Evolutionary conservation across 2,797 vertebrate species (phyloP).

Genomic region (Ataeniobius toweri): DNA sequence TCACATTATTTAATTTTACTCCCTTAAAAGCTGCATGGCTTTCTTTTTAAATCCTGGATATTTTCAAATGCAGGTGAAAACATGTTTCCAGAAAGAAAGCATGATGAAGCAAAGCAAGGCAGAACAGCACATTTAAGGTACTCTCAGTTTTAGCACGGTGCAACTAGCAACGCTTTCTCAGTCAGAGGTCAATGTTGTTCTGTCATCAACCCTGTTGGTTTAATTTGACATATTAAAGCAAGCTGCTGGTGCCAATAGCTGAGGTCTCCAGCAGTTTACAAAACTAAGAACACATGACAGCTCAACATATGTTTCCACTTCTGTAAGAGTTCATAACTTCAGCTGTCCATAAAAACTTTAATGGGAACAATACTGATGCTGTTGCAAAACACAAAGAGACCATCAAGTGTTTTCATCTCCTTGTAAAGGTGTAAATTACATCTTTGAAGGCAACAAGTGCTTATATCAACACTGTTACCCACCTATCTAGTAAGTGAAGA

Average conservation of each 20-base stretch:
- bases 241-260: constrained; percentile 53
- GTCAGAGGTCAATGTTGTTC: constrained; percentile 55
- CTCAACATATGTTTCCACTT: constrained; percentile 54
- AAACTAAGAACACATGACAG: constrained; percentile 38
- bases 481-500: background rate
- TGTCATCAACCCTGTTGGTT: constrained; percentile 54
- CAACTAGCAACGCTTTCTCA: constrained; percentile 13
- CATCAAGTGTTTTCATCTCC: background rate
- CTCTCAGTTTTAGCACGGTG: background rate
- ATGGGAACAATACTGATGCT: constrained; percentile 42
- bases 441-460: background rate
- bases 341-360: constrained; percentile 60
- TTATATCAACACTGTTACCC: background rate
- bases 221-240: constrained; percentile 67
- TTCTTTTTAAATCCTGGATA: background rate
- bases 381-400: constrained; percentile 44
- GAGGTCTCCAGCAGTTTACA: constrained; percentile 30
- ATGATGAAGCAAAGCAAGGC: background rate
- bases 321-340: constrained; percentile 54
- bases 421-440: background rate
- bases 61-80: background rate
- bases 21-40: background rate
- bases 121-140: constrained; percentile 16
- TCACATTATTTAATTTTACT: background rate
- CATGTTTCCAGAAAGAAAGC: background rate